Evolutionary conservation across 2,888 invertebrate genomes (phyloP).

Genomic region (Philonicus albiceps): DNA sequence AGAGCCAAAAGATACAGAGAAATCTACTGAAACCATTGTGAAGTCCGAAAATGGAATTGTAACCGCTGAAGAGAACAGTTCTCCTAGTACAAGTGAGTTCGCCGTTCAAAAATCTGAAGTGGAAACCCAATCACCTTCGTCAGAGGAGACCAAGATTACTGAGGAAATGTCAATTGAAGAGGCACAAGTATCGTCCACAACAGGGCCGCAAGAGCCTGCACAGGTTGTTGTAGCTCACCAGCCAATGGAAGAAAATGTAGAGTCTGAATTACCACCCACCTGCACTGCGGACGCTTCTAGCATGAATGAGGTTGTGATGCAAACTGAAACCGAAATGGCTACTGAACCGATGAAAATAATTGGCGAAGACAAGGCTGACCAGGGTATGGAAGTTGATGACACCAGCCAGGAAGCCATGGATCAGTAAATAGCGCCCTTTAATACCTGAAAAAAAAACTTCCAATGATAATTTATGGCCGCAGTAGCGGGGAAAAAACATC

Average conservation of each 20-base stretch:
- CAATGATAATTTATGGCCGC: background rate
- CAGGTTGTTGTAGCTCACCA: constrained; percentile 32
- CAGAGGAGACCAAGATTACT: background rate
- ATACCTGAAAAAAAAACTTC: background rate
- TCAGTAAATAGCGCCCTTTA: constrained; percentile 54
- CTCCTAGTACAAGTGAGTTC: background rate
- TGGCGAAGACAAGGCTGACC: constrained; percentile 52
- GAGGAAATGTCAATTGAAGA: constrained; percentile 48
- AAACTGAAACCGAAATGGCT: constrained; percentile 55
- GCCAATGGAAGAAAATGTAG: constrained; percentile 48
- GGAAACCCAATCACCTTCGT: background rate
- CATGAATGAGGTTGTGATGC: constrained; percentile 47
- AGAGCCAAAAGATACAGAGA: background rate
- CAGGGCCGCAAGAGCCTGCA: background rate
- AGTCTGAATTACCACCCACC: constrained; percentile 39
- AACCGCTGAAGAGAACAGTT: background rate
- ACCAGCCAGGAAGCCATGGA: constrained; percentile 63
- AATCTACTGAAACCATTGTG: background rate
- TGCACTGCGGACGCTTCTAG: constrained; percentile 18
- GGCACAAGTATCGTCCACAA: background rate
- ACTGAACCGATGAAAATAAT: constrained; percentile 56
- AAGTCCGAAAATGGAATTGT: background rate
- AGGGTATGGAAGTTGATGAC: constrained; percentile 63
- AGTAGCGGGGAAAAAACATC: background rate
- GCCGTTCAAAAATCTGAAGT: background rate